A percentile compares a stretch with the other conserved stretches of the same genome.
Evolutionary conservation across 2,888 invertebrate species (phyloP).

Genomic region (Margaritifera margaritifera): DNA sequence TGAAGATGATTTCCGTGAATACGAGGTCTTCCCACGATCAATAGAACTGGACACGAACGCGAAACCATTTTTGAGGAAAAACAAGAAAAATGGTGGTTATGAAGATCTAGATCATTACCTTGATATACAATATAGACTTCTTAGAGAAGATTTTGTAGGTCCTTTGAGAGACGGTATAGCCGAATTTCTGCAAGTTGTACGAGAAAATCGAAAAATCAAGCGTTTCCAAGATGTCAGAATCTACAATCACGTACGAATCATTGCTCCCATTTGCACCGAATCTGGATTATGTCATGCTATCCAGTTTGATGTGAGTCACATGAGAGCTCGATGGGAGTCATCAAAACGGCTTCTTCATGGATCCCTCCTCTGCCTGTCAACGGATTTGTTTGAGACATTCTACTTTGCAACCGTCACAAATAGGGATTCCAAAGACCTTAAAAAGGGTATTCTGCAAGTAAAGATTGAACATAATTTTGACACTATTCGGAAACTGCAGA

Average conservation of each 20-base stretch:
- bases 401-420: conserved; percentile 79
- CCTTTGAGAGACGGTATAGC: conserved; percentile 82
- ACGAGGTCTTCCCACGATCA: conserved; percentile 68
- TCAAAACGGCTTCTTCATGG: conserved; percentile 82
- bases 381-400: conserved; percentile 80
- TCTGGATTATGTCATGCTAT: conserved; percentile 30
- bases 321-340: conserved; percentile 71
- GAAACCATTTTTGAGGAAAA: conserved; percentile 76
- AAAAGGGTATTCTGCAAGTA: conserved; percentile 55
- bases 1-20: conserved; percentile 73
- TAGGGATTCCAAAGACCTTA: conserved; percentile 46
- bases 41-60: no score
- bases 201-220: conserved; percentile 13
- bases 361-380: conserved; percentile 82
- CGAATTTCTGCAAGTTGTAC: conserved; percentile 72
- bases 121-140: no score
- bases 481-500: conserved; percentile 18
- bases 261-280: conserved; percentile 20
- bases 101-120: conserved; percentile 82
- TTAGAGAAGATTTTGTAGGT: conserved; percentile 86
- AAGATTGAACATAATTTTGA: conserved; percentile 38
- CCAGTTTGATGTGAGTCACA: conserved; percentile 32
- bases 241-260: conserved; percentile 31
- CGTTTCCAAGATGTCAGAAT: conserved; percentile 35
- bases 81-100: conserved; percentile 80